Base-by-base conservation (phyloP, 2,113 vertebrate genomes). In the Larimichthys polyactis region DNA sequence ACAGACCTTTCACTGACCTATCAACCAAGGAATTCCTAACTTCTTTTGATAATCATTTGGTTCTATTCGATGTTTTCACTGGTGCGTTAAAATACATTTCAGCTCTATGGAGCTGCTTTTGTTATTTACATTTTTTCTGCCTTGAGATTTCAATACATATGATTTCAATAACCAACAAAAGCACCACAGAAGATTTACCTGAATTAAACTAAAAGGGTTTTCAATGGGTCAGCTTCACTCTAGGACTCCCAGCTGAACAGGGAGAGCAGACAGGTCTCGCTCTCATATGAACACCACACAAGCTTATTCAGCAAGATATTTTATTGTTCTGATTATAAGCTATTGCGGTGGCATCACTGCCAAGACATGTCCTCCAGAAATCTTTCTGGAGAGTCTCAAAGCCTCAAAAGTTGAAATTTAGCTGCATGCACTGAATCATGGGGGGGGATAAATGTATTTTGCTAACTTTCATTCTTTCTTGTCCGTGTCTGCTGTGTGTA, bases 241-340 rank as follows among this genome's bases (percentile, higher is more conserved):
- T 44, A 65, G 71, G 58, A 68, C 15, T 44, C 40, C 36, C 36
- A 48, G 6, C 62, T 71, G 64, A 67, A 66, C 51, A 59, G n/a
- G 32, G 16, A 1, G 8, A 79, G 52, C 57, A 79, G 8, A 59
- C 9, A 2, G 8, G 11, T 58, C 57, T 57, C 9, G 60, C 73
- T 86, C 77, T 86, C 60, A 16, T 14, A 27, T 40, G 46, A 49
- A 59, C 62, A 59, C 20, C 6, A 3, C 19, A 20, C 49, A 76
- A 76, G 58, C 64, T 84, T 74, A 77, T 76, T 81, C 57, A 85
- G 72, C 71, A 86, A 57, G 46, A 57, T 70, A 64, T 68, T 62
- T 52, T 65, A 79, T 81, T 86, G 81, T 75, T 83, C 51, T 55
- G 70, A 82, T 68, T 58, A 44, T 75, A 81, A 84, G 81, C 78